Evolutionary conservation across 2,797 vertebrate species (phyloP).

Genomic region (Heliangelus exortis): DNA sequence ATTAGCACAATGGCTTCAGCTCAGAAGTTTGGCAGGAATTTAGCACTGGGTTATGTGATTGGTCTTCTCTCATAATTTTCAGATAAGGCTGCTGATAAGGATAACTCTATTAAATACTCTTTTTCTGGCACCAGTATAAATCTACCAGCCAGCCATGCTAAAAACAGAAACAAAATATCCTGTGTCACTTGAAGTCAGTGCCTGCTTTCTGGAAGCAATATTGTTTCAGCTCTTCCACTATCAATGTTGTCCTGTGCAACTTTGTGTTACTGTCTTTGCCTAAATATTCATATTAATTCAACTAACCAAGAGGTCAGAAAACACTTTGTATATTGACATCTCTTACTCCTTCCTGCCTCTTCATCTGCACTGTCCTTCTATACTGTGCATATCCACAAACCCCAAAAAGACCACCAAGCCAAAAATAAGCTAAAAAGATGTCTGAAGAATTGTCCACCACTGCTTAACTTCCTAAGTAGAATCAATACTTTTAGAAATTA

Average conservation of each 20-base stretch:
- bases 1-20: background rate
- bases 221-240: background rate
- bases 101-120: background rate
- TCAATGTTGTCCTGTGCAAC: background rate
- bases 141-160: background rate
- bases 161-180: background rate
- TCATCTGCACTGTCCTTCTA: background rate
- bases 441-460: background rate
- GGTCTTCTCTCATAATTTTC: background rate
- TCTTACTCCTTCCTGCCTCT: background rate
- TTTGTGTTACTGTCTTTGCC: background rate
- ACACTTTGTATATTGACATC: background rate
- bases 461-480: background rate
- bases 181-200: background rate
- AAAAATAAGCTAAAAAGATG: accelerated
- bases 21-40: background rate
- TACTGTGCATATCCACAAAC: too few relatives aligned
- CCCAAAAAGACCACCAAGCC: background rate
- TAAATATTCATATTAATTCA: background rate
- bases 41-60: background rate
- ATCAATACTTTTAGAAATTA: background rate
- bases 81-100: background rate
- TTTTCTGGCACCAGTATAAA: background rate
- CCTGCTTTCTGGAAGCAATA: background rate
- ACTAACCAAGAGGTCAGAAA: background rate